A percentile compares a stretch with the other conserved stretches of the same genome.
These are phyloP conservation scores for Norana najaformis DNA, from an alignment of 2,888 invertebrate genomes.

Conservation along the genomic window DNA sequence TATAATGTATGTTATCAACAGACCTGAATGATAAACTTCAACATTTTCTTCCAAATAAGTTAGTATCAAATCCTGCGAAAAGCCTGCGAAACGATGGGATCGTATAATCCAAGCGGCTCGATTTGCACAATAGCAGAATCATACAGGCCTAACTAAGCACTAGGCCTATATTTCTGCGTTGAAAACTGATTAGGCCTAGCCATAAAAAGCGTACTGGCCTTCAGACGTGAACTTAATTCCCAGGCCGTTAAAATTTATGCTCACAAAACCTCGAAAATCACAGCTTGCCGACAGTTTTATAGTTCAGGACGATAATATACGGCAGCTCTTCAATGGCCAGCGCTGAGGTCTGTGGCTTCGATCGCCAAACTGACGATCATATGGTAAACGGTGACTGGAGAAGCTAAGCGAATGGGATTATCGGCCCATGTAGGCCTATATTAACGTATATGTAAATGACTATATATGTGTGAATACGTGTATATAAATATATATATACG, in stretches of 20 bases:
- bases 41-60: neutral
- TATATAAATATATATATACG: slow-evolving; percentile 27
- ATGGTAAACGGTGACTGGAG: neutral
- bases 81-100: neutral
- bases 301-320: neutral
- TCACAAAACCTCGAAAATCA: neutral
- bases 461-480: slow-evolving; percentile 23
- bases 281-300: neutral
- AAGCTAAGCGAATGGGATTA: neutral
- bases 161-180: too few relatives aligned
- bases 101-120: neutral
- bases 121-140: neutral
- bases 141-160: neutral
- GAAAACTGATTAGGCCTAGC: too few relatives aligned
- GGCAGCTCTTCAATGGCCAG: neutral
- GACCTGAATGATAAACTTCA: neutral
- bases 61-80: neutral
- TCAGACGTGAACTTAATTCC: neutral
- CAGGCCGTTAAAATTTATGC: neutral
- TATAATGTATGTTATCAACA: neutral
- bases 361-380: neutral
- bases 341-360: neutral
- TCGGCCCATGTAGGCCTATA: neutral
- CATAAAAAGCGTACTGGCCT: neutral
- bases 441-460: neutral